Percentiles rank a stretch among this genome's conserved stretches.
Conservation (phyloP, 2,113 vertebrate species). For the Machaerirhynchus nigripectus region DNA sequence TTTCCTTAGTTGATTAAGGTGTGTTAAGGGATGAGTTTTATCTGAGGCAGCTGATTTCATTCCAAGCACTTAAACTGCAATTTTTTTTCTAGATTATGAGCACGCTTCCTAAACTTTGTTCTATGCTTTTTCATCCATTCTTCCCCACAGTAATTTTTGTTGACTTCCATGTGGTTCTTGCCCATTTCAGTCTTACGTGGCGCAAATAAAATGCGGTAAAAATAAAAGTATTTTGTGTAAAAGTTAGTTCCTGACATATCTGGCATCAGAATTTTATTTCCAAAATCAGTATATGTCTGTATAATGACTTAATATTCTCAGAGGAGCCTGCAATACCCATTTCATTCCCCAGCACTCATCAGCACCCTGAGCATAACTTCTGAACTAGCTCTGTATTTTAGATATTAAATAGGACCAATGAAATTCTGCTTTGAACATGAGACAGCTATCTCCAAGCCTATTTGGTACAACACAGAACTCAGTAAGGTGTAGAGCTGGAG, state of each 20-base stretch:
- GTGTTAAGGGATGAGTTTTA: not conserved
- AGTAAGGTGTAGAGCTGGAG: not conserved
- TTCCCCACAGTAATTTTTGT: not conserved
- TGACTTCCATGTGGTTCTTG: not conserved
- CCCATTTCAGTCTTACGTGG: not conserved
- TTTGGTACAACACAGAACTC: not conserved
- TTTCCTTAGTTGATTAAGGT: not conserved
- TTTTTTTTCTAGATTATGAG: not conserved
- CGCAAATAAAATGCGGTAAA: not conserved
- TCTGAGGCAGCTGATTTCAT: not conserved
- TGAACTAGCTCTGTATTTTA: not conserved
- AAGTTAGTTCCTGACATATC: not conserved
- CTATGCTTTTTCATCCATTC: not conserved
- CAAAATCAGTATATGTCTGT: not conserved
- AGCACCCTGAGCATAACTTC: not conserved
- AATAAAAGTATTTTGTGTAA: not conserved
- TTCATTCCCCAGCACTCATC: not conserved
- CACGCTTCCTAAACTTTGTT: not conserved
- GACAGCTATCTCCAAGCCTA: not conserved
- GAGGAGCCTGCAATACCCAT: not conserved
- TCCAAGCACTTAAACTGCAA: not conserved
- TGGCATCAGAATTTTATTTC: not conserved
- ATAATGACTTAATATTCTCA: not conserved
- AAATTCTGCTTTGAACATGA: not conserved
- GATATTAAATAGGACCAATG: not conserved